These are phyloP conservation scores for Diogma glabrata DNA, from an alignment of 2,888 invertebrate genomes.

Conservation along the genomic window DNA sequence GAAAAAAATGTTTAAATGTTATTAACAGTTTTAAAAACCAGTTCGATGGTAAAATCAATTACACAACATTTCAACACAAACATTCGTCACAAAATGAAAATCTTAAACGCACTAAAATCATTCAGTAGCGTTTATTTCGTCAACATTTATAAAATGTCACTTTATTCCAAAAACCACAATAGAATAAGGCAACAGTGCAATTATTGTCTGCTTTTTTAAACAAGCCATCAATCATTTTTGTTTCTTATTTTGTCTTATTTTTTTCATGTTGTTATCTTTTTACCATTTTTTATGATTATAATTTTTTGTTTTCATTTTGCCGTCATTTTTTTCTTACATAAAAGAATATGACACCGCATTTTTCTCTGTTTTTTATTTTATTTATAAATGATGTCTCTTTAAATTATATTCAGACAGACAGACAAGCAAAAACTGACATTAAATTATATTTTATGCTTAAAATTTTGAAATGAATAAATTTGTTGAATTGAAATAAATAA, in stretches of 20 bases:
- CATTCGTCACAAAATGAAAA: no score
- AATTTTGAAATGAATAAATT: no score
- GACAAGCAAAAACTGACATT: conserved; percentile 9
- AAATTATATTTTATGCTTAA: conserved; percentile 9
- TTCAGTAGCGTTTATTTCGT: no score
- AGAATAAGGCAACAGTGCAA: conserved; percentile 7
- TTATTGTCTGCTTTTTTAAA: conserved; percentile 9
- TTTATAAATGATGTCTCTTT: conserved; percentile 9
- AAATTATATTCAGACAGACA: conserved; percentile 8
- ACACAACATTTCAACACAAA: no score
- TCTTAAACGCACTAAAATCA: no score
- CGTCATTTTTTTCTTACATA: conserved; percentile 5
- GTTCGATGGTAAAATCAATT: no score
- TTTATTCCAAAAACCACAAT: no score
- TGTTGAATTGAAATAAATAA: no score
- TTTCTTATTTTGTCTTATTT: background rate
- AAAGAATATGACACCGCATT: conserved; percentile 8
- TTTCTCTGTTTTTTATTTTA: background rate
- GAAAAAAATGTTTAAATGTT: no score
- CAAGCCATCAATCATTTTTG: conserved; percentile 9
- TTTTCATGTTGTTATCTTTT: conserved; percentile 1
- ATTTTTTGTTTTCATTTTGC: conserved; percentile 7
- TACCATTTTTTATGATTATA: conserved; percentile 1
- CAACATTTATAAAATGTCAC: no score
- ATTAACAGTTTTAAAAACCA: no score